phyloP scores from a whole-genome alignment of 2,888 invertebrate species.

The Drosophila rellima region DNA sequence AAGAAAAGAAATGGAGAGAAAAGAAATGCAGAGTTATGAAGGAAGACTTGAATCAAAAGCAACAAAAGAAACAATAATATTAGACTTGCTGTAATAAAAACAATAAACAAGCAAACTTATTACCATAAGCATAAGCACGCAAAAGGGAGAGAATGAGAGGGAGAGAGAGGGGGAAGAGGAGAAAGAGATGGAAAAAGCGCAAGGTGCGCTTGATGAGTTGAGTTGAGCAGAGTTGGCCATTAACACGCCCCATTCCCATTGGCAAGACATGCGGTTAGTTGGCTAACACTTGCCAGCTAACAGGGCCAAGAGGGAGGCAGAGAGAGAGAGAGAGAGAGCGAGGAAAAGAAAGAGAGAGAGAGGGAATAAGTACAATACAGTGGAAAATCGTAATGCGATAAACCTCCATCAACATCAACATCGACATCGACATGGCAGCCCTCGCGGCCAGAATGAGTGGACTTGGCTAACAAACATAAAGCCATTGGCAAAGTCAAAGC shows the following conservation, averaged over 20 bases:
- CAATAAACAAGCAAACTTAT: conserved; percentile 73
- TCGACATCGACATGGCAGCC: conserved; percentile 2
- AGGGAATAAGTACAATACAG: conserved; percentile 35
- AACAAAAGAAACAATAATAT: conserved; percentile 42
- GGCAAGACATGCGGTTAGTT: conserved; percentile 31
- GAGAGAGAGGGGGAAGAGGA: not conserved
- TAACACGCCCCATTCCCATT: conserved; percentile 47
- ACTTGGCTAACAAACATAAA: conserved; percentile 37
- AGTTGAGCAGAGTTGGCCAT: conserved; percentile 35
- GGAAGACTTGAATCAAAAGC: conserved; percentile 55
- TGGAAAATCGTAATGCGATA: conserved; percentile 54
- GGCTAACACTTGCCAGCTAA: conserved; percentile 23
- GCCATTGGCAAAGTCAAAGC: conserved; percentile 16
- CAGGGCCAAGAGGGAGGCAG: conserved; percentile 16
- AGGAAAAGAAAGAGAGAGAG: conserved; percentile 7
- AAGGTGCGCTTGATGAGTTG: conserved; percentile 32
- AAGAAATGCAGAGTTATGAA: conserved; percentile 37
- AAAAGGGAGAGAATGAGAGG: conserved; percentile 11
- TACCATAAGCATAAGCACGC: conserved; percentile 76
- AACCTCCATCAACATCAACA: conserved; percentile 37
- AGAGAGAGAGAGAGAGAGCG: conserved; percentile 44
- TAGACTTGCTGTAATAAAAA: conserved; percentile 55
- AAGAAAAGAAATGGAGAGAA: conserved; percentile 27
- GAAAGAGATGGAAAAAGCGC: conserved; percentile 1
- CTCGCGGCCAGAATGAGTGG: conserved; percentile 38